Evolutionary conservation across 2,888 invertebrate genomes (phyloP).

Genomic region (Synergus japonicus): DNA sequence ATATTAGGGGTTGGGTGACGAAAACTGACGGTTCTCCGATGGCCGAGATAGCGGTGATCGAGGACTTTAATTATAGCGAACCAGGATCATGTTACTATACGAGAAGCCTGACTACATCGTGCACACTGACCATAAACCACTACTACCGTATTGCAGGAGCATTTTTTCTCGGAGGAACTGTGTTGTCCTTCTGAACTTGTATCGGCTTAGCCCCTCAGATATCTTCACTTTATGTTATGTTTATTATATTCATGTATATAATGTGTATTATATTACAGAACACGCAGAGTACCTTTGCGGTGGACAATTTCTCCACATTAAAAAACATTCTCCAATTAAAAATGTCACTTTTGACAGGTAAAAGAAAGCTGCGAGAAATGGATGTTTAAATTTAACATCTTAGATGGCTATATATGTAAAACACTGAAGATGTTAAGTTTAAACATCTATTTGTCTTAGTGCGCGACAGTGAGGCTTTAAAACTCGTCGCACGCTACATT

Average conservation of each 20-base stretch:
- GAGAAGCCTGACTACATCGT: conserved; percentile 45
- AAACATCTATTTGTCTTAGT: no score
- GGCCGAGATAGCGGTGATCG: conserved; percentile 63
- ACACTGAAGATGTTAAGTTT: no score
- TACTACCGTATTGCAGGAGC: conserved; percentile 37
- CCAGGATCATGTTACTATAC: conserved; percentile 59
- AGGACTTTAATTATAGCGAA: conserved; percentile 64
- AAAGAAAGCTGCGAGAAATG: background rate
- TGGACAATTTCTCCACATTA: no score
- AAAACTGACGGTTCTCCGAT: conserved; percentile 61
- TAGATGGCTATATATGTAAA: no score
- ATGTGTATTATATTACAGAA: no score
- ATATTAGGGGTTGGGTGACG: conserved; percentile 56
- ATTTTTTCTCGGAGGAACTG: conserved; percentile 45
- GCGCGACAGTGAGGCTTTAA: background rate
- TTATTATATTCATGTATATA: background rate
- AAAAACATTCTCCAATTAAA: background rate
- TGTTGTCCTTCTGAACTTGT: conserved; percentile 47
- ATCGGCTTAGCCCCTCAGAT: conserved; percentile 15
- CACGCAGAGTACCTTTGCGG: no score
- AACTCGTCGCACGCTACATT: background rate
- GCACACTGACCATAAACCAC: conserved; percentile 38
- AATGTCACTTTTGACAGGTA: background rate
- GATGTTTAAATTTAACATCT: no score
- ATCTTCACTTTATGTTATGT: conserved; percentile 3